A percentile compares a stretch with the other conserved stretches of the same genome.
These are phyloP conservation scores for Protaetia brevitarsis DNA, from an alignment of 1,140 invertebrate genomes.

Conservation along the genomic window DNA sequence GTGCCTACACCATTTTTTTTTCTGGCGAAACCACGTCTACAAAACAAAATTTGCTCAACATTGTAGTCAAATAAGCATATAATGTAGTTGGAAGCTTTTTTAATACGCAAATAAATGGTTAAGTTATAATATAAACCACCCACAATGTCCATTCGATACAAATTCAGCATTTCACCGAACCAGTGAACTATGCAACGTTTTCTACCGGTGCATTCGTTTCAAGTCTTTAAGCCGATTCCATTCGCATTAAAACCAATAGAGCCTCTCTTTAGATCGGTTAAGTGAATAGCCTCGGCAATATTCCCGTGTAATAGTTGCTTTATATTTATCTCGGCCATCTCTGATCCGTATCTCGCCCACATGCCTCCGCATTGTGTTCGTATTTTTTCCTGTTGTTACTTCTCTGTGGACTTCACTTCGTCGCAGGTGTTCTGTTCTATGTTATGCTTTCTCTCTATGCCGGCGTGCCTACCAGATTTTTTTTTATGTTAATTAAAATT, in stretches of 20 bases:
- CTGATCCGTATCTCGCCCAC: slow-evolving; percentile 35
- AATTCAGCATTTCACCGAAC: slow-evolving; percentile 3
- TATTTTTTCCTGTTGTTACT: slow-evolving; percentile 16
- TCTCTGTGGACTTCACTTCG: slow-evolving; percentile 14
- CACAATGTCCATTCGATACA: slow-evolving; percentile 5
- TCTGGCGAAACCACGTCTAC: too few relatives aligned
- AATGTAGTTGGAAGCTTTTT: neutral
- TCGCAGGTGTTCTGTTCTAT: slow-evolving; percentile 21
- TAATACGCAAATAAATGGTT: neutral
- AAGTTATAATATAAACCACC: neutral
- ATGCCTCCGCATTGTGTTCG: slow-evolving; percentile 31
- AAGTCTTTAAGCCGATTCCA: neutral
- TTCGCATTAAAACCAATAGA: slow-evolving; percentile 23
- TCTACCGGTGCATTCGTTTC: neutral
- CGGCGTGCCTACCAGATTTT: neutral
- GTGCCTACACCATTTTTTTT: too few relatives aligned
- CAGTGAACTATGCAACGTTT: neutral
- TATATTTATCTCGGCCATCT: slow-evolving; percentile 33
- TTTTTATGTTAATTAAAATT: slow-evolving; percentile 23
- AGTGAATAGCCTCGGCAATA: slow-evolving; percentile 22
- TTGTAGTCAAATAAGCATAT: too few relatives aligned
- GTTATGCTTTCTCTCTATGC: neutral
- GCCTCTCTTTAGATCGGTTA: slow-evolving; percentile 1
- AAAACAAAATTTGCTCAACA: too few relatives aligned
- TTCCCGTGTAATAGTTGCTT: slow-evolving; percentile 32